These are phyloP conservation scores for Orussus abietinus DNA, from an alignment of 1,140 invertebrate species.

Conservation along the genomic window DNA sequence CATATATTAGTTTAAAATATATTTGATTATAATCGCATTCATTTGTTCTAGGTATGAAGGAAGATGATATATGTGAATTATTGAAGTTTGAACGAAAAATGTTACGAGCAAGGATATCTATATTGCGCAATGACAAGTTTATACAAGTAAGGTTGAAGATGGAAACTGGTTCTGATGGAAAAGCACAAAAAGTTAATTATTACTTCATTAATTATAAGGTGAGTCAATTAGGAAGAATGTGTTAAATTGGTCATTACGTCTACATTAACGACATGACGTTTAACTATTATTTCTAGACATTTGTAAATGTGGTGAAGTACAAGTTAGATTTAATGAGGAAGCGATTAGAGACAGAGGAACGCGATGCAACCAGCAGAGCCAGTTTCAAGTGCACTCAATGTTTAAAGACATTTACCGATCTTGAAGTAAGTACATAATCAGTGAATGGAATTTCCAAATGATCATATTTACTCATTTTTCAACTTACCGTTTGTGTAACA, in stretches of 20 bases:
- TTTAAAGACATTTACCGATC: constrained; percentile 85
- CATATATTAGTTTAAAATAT: constrained; percentile 12
- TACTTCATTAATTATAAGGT: constrained; percentile 97
- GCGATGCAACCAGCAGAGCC: constrained; percentile 89
- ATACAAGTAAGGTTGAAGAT: constrained; percentile 89
- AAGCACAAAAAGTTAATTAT: constrained; percentile 94
- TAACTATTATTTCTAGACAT: constrained; percentile 58
- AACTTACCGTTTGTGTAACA: too few species aligned
- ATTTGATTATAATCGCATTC: constrained; percentile 12
- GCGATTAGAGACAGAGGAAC: constrained; percentile 90
- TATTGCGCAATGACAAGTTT: constrained; percentile 89
- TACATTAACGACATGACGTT: constrained; percentile 2
- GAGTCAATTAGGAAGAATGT: too few species aligned
- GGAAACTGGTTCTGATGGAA: constrained; percentile 93
- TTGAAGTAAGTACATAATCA: constrained; percentile 58
- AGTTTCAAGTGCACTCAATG: constrained; percentile 93
- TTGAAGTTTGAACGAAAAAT: constrained; percentile 94
- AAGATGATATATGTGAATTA: constrained; percentile 92
- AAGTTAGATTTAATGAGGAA: constrained; percentile 94
- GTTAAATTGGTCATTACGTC: too few species aligned
- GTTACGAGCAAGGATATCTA: constrained; percentile 79
- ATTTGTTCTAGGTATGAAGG: constrained; percentile 75
- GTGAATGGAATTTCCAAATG: neutral
- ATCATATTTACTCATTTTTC: too few species aligned
- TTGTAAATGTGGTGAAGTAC: constrained; percentile 97